Conservation (phyloP, 2,888 invertebrate genomes). For the Philhelius pedissequus region DNA sequence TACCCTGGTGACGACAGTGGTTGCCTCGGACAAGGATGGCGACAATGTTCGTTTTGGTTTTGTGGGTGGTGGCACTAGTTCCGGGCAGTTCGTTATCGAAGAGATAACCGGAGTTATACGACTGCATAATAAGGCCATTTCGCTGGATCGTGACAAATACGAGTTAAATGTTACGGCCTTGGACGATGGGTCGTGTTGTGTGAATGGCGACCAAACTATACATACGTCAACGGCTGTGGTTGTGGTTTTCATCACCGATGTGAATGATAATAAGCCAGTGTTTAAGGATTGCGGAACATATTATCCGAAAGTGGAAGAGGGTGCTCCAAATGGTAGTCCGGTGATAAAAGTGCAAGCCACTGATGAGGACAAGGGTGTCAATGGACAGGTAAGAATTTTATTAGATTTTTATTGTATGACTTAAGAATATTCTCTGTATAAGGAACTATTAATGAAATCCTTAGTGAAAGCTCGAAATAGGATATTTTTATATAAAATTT, state of each 20-base stretch:
- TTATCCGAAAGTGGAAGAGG: conserved; percentile 95
- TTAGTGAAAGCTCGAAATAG: too few species aligned
- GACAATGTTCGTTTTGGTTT: conserved; percentile 96
- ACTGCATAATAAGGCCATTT: conserved; percentile 91
- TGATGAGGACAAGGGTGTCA: conserved; percentile 97
- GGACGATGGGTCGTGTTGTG: conserved; percentile 98
- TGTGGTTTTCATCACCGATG: conserved; percentile 97
- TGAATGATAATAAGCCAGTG: conserved; percentile 97
- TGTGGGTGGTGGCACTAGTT: conserved; percentile 92
- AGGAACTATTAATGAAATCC: too few species aligned
- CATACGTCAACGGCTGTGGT: conserved; percentile 97
- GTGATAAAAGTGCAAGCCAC: conserved; percentile 96
- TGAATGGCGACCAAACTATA: conserved; percentile 90
- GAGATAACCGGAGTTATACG: conserved; percentile 97
- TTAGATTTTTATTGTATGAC: too few species aligned
- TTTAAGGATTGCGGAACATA: conserved; percentile 96
- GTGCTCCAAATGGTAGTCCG: conserved; percentile 94
- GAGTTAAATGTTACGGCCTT: conserved; percentile 97
- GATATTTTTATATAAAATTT: too few species aligned
- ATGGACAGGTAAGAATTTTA: conserved; percentile 85
- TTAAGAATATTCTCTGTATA: too few species aligned
- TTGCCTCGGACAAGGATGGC: conserved; percentile 98
- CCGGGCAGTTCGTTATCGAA: conserved; percentile 96
- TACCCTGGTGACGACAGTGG: conserved; percentile 96
- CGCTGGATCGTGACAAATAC: conserved; percentile 94